Evolutionary conservation across 1,140 invertebrate species (phyloP).

Genomic region (Drosophila asahinai): DNA sequence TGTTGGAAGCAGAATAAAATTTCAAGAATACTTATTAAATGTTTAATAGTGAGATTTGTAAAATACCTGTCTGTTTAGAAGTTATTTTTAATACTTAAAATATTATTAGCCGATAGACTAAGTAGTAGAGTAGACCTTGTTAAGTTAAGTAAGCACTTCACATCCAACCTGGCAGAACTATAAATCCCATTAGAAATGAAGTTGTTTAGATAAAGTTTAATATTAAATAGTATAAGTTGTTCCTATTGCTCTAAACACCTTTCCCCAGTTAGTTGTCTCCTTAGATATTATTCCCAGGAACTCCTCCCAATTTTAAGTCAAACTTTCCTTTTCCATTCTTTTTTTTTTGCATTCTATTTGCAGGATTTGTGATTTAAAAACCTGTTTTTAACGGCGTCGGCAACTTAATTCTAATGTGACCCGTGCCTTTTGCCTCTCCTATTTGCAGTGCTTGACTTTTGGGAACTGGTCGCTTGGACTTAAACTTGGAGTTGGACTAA

Average conservation of each 20-base stretch:
- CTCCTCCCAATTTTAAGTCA: conserved; percentile 33
- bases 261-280: neutral
- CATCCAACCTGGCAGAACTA: too few relatives aligned
- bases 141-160: neutral
- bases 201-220: neutral
- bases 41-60: too few relatives aligned
- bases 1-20: neutral
- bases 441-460: conserved; percentile 63
- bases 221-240: neutral
- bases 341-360: conserved; percentile 41
- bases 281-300: neutral
- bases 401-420: conserved; percentile 67
- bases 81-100: neutral
- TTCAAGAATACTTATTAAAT: neutral
- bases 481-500: conserved; percentile 43
- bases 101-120: neutral
- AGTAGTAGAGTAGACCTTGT: too few relatives aligned
- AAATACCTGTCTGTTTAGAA: neutral
- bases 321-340: conserved; percentile 38
- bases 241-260: neutral
- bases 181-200: too few relatives aligned
- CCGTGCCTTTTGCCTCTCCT: conserved; percentile 51
- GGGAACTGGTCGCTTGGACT: conserved; percentile 52
- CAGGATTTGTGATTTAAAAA: conserved; percentile 24
- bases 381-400: conserved; percentile 29